These are phyloP conservation scores for Lepidonotus clava DNA, from an alignment of 2,888 invertebrate genomes.

Conservation along the genomic window DNA sequence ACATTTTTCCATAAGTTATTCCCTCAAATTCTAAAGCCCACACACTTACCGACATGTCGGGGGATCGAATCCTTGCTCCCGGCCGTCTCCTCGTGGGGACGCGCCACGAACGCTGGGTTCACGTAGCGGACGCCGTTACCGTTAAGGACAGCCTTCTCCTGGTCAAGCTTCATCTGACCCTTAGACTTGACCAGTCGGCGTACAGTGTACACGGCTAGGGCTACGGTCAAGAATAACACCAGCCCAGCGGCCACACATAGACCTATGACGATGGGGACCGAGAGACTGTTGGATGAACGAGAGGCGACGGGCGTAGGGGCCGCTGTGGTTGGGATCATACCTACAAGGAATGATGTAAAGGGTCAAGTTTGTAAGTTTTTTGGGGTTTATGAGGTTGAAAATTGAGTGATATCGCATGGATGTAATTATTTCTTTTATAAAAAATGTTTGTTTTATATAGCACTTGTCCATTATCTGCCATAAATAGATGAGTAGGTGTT, in stretches of 20 bases:
- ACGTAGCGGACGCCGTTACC: conserved; percentile 5
- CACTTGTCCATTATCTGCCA: too few species aligned
- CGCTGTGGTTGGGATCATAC: background rate
- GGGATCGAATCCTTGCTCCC: conserved; percentile 29
- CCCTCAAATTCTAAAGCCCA: too few species aligned
- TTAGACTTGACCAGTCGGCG: conserved; percentile 19
- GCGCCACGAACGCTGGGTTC: conserved; percentile 53
- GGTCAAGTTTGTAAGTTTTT: too few species aligned
- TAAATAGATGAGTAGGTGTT: too few species aligned
- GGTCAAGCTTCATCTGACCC: conserved; percentile 46
- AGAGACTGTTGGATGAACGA: background rate
- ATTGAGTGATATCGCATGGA: too few species aligned
- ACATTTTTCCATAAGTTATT: too few species aligned
- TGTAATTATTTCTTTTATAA: too few species aligned
- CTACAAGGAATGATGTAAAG: too few species aligned
- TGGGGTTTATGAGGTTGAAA: too few species aligned
- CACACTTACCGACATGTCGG: conserved; percentile 39
- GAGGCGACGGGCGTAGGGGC: background rate
- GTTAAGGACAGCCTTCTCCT: conserved; percentile 37
- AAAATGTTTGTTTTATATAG: too few species aligned
- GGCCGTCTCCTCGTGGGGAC: conserved; percentile 30
- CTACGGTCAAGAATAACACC: conserved; percentile 2
- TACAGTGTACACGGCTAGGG: background rate
- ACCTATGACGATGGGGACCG: conserved; percentile 1
- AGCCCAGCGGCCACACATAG: conserved; percentile 34